Conservation (phyloP, 2,113 vertebrate species). For the Tylochromis polylepis region DNA sequence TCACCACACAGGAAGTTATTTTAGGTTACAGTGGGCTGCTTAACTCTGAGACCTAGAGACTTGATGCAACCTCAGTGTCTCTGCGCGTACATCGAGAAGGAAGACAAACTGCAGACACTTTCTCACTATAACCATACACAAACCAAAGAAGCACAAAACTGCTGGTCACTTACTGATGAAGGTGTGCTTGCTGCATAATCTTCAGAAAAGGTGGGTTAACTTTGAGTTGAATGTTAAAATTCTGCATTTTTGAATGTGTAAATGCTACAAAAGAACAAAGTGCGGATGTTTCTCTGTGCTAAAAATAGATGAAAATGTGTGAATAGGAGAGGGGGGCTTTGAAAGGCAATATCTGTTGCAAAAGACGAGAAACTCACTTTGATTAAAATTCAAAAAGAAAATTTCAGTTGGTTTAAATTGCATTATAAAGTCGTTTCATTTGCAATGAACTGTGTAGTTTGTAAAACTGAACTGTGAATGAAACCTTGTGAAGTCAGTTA, state of each 20-base stretch:
- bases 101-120: not conserved
- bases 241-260: not conserved
- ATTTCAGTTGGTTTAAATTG: not conserved
- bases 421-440: not conserved
- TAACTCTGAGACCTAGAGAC: not conserved
- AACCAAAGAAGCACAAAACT: not conserved
- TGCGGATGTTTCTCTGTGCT: not conserved
- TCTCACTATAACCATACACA: not conserved
- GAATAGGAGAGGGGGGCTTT: not conserved
- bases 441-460: not conserved
- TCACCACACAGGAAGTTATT: conserved; percentile 60
- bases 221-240: not conserved
- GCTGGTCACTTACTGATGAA: not conserved
- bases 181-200: not conserved
- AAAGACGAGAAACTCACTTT: not conserved
- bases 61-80: not conserved
- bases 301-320: conserved; percentile 5
- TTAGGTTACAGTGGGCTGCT: conserved; percentile 21
- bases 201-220: conserved; percentile 33
- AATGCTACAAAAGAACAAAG: not conserved
- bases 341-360: not conserved
- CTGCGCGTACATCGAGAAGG: not conserved
- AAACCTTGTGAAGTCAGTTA: not conserved
- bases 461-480: not conserved
- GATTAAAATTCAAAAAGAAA: not conserved